phyloP scores from a whole-genome alignment of 2,113 vertebrate species.

The Dasyurus viverrinus region DNA sequence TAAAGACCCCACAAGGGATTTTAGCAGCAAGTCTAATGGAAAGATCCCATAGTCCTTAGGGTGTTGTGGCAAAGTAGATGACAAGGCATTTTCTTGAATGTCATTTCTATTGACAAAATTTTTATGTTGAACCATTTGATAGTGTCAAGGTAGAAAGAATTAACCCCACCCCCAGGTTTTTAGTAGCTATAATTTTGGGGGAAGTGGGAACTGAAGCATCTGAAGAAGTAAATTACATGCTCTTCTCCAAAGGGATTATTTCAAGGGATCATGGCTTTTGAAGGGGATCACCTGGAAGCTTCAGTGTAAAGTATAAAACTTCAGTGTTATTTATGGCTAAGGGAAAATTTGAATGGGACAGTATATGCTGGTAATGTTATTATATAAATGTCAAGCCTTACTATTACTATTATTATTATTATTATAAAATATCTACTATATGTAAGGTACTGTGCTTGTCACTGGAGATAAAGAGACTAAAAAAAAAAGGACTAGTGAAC shows the following conservation, averaged over 20 bases:
- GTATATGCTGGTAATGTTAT: conserved; percentile 20
- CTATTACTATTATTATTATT: neutral
- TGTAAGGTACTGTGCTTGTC: neutral
- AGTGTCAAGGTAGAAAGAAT: neutral
- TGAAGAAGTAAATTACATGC: neutral
- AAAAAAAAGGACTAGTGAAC: neutral
- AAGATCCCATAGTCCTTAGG: neutral
- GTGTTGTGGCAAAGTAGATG: neutral
- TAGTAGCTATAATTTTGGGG: neutral
- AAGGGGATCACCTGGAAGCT: neutral
- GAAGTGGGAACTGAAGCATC: neutral
- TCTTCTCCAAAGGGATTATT: neutral
- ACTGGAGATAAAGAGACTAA: neutral
- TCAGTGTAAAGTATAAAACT: conserved; percentile 1
- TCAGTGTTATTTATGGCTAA: conserved; percentile 22
- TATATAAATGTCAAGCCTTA: neutral
- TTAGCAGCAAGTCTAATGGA: neutral
- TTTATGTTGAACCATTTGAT: neutral
- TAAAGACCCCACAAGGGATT: neutral
- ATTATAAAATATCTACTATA: neutral
- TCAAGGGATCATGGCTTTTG: neutral
- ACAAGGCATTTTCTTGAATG: neutral
- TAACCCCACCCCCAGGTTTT: neutral
- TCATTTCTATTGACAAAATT: neutral
- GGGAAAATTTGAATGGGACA: neutral